These are phyloP conservation scores for Cantharis rufa DNA, from an alignment of 2,888 invertebrate species.

Conservation along the genomic window DNA sequence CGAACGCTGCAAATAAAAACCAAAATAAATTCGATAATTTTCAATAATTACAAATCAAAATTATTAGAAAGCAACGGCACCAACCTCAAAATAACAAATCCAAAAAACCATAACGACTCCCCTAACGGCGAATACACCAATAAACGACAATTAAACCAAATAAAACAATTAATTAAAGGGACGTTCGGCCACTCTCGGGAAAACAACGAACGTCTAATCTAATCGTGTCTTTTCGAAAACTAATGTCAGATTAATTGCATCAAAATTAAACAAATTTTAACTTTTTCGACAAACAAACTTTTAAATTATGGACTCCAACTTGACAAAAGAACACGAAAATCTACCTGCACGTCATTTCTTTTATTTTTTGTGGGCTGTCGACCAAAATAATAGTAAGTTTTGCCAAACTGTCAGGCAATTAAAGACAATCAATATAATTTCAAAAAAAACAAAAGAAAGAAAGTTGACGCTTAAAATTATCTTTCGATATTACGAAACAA, in stretches of 20 bases:
- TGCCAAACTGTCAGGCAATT: too few species aligned
- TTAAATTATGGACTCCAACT: background rate
- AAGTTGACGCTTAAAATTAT: background rate
- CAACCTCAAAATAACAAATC: background rate
- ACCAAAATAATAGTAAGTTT: background rate
- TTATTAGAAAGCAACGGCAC: background rate
- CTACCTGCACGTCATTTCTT: background rate
- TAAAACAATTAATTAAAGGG: background rate
- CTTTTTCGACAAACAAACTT: background rate
- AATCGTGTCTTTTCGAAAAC: background rate
- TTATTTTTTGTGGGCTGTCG: background rate
- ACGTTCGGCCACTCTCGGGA: background rate
- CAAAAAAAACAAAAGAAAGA: background rate
- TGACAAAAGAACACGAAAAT: background rate
- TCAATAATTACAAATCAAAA: background rate
- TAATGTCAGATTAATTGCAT: background rate
- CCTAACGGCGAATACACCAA: background rate
- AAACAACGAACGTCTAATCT: background rate
- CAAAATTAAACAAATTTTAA: background rate
- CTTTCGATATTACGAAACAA: background rate
- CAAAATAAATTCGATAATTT: slow-evolving; percentile 37
- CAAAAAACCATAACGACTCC: background rate
- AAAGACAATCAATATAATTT: too few species aligned
- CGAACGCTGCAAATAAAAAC: slow-evolving; percentile 40
- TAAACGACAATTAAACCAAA: background rate